Evolutionary conservation across 2,113 vertebrate species (phyloP).

Genomic region (Atherinomorus stipes): DNA sequence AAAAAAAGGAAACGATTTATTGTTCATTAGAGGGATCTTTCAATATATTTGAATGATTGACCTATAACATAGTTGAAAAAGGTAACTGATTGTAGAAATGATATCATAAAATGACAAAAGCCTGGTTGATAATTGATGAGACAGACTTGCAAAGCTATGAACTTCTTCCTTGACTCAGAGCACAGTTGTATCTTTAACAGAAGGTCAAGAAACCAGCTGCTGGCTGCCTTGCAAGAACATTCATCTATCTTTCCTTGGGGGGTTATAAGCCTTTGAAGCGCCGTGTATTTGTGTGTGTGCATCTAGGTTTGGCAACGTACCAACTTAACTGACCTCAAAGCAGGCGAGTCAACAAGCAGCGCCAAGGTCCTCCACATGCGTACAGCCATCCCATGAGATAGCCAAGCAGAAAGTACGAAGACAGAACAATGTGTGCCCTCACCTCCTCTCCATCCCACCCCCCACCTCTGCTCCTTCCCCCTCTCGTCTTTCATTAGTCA

Average conservation of each 20-base stretch:
- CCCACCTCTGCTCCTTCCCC: not conserved
- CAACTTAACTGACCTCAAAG: conserved; percentile 41
- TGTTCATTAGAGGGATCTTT: not conserved
- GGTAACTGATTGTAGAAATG: not conserved
- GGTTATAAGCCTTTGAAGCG: conserved; percentile 16
- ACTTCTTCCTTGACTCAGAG: conserved; percentile 1
- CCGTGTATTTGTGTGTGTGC: conserved; percentile 24
- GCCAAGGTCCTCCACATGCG: conserved; percentile 17
- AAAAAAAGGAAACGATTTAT: not conserved
- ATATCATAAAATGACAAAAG: too few species aligned
- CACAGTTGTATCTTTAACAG: conserved; percentile 14
- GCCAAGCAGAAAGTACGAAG: conserved; percentile 31
- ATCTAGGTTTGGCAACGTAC: conserved; percentile 31
- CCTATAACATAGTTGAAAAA: not conserved
- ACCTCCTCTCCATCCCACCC: conserved; percentile 36
- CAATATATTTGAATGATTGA: not conserved
- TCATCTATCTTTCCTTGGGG: conserved; percentile 26
- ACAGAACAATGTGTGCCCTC: conserved; percentile 75
- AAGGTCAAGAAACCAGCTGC: conserved; percentile 35
- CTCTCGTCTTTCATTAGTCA: conserved; percentile 64
- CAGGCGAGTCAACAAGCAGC: conserved; percentile 42
- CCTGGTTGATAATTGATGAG: not conserved
- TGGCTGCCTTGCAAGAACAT: conserved; percentile 29
- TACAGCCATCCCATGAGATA: conserved; percentile 40
- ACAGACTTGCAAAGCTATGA: not conserved